Evolutionary conservation across 2,797 vertebrate genomes (phyloP), one percentile per base, ranked within the genome.

Genomic region (Babyrousa celebensis): DNA sequence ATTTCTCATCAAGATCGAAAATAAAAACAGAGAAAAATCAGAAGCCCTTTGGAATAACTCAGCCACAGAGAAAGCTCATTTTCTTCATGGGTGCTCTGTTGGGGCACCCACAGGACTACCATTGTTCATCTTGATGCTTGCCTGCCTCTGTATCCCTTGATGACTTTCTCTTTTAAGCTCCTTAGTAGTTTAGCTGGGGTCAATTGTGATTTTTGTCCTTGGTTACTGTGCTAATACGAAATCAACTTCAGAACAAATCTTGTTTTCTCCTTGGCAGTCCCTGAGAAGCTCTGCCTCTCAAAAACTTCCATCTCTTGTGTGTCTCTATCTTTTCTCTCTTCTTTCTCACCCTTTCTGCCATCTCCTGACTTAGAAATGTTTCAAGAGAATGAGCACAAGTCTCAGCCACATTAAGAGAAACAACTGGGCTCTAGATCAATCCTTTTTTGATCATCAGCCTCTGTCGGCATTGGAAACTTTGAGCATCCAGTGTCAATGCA

Each of bases 1-100:
- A 94, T 97, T 97, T 87, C 86, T 97, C 93, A 94, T 74, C 71
- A 78, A 86, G 86, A 95, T 62, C 87, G 94, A 92, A 91, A 96
- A 97, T 82, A 92, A 90, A 91, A 97, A 72, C 89, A 92, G 84
- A 96, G 58, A 58, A 70, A 75, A 85, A 2, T 15, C 29, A 94
- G 60, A 65, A 89, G 67, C n/a, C 15, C 62, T 74, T 89, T 70
- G 68, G 75, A 97, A 74, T 94, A 94, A 89, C 36, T 97, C 85
- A 80, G 48, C 16, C 56, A 7, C 36, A n/a, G 60, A 52, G n/a
- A 43, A 68, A 43, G 29, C 25, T 71, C 43, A 25, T 16, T 10
- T 27, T 32, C 65, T 86, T 83, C 14, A 1, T 3, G 0, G 9
- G 29, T 12, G 2, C 56, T 83, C 36, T 67, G 12, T 16, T n/a